A percentile compares a stretch with the other conserved stretches of the same genome.
Conservation (phyloP, 2,113 vertebrate species). For the Tenrec ecaudatus region DNA sequence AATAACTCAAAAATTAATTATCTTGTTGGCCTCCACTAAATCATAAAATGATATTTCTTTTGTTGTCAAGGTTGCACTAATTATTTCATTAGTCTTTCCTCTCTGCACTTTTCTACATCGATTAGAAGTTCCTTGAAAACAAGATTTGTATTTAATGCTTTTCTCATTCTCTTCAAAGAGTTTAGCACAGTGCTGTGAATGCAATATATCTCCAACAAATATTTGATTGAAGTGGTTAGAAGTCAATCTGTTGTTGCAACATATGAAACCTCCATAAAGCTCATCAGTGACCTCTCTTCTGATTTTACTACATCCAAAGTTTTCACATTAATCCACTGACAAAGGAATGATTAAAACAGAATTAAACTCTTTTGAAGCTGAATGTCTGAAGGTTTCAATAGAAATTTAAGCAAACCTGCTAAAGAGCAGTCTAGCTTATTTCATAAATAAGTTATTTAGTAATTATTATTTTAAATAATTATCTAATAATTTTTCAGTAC, state of each 20-base stretch:
- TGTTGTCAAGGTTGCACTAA: background rate
- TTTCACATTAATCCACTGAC: background rate
- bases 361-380: background rate
- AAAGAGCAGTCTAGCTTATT: no score
- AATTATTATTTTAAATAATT: no score
- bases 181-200: background rate
- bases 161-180: background rate
- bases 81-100: background rate
- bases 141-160: background rate
- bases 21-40: background rate
- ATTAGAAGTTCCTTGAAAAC: slow-evolving; percentile 20
- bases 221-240: slow-evolving; percentile 5
- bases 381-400: no score
- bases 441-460: no score
- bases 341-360: background rate
- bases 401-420: no score
- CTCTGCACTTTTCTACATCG: background rate
- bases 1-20: background rate
- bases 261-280: slow-evolving; percentile 1
- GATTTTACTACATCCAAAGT: background rate
- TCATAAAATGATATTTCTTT: background rate
- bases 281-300: background rate
- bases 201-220: background rate
- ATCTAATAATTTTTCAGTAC: background rate
- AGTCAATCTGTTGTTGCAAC: slow-evolving; percentile 34